Conservation (phyloP, 2,113 vertebrate species). For the Channa maculata region DNA sequence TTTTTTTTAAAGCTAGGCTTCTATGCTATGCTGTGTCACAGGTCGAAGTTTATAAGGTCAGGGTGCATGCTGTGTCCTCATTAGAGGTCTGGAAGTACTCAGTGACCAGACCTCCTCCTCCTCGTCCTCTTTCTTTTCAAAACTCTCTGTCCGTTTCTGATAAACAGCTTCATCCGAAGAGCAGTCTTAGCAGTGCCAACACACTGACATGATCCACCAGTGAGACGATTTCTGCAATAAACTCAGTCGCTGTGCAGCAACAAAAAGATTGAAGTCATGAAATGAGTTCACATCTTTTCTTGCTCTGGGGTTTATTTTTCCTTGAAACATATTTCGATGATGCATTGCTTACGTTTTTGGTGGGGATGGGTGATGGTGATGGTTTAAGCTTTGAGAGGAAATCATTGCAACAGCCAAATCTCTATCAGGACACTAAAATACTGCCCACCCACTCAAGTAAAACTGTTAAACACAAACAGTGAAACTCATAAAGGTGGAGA, state of each 20-base stretch:
- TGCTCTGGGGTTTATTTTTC: no score
- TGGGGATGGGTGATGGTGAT: background rate
- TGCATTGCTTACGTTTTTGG: background rate
- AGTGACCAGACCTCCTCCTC: conserved; percentile 66
- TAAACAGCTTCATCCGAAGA: conserved; percentile 67
- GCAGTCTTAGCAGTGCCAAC: conserved; percentile 51
- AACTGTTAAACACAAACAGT: background rate
- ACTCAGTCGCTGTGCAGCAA: conserved; percentile 11
- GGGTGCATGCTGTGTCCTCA: conserved; percentile 66
- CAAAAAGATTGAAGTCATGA: conserved; percentile 4
- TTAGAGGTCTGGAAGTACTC: conserved; percentile 81
- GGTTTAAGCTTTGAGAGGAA: background rate
- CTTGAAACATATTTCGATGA: background rate
- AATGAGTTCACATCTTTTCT: no score
- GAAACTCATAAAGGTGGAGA: background rate
- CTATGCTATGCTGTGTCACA: conserved; percentile 56
- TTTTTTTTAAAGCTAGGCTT: conserved; percentile 20
- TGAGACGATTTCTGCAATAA: conserved; percentile 22
- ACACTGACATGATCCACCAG: conserved; percentile 62
- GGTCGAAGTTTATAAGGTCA: conserved; percentile 74
- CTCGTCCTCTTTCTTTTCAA: conserved; percentile 54
- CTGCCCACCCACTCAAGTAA: background rate
- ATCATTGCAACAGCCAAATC: background rate
- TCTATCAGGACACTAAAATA: conserved; percentile 1
- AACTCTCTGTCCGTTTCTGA: conserved; percentile 70